These are phyloP conservation scores for Pica pica DNA, from an alignment of 2,113 vertebrate genomes.

Conservation along the genomic window DNA sequence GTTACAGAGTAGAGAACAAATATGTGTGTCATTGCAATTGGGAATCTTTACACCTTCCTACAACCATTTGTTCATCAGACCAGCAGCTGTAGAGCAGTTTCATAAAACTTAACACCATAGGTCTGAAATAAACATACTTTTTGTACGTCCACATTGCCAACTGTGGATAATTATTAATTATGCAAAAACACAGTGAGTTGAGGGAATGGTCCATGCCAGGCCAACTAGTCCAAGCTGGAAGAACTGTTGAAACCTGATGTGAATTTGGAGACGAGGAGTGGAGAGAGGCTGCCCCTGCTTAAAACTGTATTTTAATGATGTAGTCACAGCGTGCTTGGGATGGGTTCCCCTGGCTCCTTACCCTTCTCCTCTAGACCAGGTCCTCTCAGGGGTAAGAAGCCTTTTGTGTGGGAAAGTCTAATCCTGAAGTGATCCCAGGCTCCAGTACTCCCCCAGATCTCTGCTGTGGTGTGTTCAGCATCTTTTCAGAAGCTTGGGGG, in stretches of 20 bases:
- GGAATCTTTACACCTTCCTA: neutral
- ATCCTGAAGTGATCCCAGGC: neutral
- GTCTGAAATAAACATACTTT: neutral
- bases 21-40: neutral
- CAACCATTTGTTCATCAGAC: neutral
- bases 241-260: neutral
- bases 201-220: neutral
- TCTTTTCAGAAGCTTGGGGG: neutral
- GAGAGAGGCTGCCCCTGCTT: neutral
- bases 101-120: neutral
- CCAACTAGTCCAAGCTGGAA: neutral
- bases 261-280: neutral
- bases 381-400: neutral
- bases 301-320: neutral
- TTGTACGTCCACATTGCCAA: neutral
- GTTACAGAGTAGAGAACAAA: neutral
- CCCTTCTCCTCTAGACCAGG: neutral
- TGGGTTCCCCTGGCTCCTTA: neutral
- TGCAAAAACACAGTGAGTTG: neutral
- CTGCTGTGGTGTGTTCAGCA: neutral
- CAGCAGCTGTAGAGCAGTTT: neutral
- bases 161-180: neutral
- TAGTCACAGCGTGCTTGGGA: neutral
- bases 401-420: neutral
- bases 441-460: neutral